Conservation (phyloP, 2,797 vertebrate species). For the Sphenodon punctatus region DNA sequence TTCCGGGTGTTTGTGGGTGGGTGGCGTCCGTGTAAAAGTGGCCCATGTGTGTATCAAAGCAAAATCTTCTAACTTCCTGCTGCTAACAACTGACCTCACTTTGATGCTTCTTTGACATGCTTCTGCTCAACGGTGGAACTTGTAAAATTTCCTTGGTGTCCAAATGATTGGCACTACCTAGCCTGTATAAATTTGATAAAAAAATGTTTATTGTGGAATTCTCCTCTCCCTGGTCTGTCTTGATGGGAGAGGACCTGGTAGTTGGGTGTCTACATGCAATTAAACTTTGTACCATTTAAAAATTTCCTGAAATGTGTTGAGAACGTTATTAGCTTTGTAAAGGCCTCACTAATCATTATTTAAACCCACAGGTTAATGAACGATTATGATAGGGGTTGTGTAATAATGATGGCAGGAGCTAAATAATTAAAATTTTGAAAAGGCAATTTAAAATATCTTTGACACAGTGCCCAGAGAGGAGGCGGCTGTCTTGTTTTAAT, state of each 20-base stretch:
- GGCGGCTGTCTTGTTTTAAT: slow-evolving; percentile 48
- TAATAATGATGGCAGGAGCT: slow-evolving; percentile 52
- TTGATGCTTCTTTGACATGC: background rate
- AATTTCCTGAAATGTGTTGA: background rate
- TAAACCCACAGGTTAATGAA: slow-evolving; percentile 63
- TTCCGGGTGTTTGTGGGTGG: too few species aligned
- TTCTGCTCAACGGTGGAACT: background rate
- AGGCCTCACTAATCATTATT: slow-evolving; percentile 43
- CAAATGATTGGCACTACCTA: background rate
- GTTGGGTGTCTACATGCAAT: background rate
- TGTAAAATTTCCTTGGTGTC: background rate
- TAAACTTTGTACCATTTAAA: background rate
- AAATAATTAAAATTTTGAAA: slow-evolving; percentile 60
- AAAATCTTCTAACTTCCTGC: background rate
- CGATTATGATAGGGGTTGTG: slow-evolving; percentile 2
- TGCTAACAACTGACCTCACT: background rate
- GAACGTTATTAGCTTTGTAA: background rate
- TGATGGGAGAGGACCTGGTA: background rate
- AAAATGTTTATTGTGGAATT: too few species aligned
- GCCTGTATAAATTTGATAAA: background rate
- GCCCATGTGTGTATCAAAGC: too few species aligned
- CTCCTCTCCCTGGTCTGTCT: background rate
- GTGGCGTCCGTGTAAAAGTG: too few species aligned
- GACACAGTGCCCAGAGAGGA: slow-evolving; percentile 46
- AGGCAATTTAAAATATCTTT: slow-evolving; percentile 52